Percentiles rank a stretch among this genome's conserved stretches.
Evolutionary conservation across 2,797 vertebrate genomes (phyloP).

Genomic region (Mus caroli): DNA sequence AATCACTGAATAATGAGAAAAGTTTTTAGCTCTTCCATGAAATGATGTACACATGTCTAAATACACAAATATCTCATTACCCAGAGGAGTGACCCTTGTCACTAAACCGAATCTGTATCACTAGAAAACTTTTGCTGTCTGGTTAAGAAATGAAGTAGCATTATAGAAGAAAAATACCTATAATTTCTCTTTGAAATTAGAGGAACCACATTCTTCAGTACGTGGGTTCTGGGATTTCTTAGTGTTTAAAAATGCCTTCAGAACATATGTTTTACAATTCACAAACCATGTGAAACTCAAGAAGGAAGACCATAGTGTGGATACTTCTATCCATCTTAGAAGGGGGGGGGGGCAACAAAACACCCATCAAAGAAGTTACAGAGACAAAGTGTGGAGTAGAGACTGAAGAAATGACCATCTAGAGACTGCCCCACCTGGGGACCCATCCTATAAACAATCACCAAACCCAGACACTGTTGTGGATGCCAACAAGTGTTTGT

Average conservation of each 20-base stretch:
- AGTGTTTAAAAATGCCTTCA: conserved; percentile 4
- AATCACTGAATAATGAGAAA: conserved; percentile 44
- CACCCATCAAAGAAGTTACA: no score
- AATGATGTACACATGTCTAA: conserved; percentile 69
- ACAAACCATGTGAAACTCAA: no score
- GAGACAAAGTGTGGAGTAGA: no score
- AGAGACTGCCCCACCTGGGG: no score
- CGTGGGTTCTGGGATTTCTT: not conserved
- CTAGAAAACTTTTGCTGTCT: not conserved
- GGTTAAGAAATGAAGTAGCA: conserved; percentile 18
- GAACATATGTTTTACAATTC: not conserved
- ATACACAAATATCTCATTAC: conserved; percentile 65
- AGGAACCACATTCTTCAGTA: conserved; percentile 1
- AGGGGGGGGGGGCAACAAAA: no score
- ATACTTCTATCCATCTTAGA: no score
- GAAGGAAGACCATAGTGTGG: no score
- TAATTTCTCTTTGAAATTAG: conserved; percentile 41
- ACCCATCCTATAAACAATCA: no score
- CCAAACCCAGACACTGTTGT: no score
- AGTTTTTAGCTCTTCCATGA: conserved; percentile 12
- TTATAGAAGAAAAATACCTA: not conserved
- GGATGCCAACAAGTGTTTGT: no score
- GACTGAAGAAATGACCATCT: no score
- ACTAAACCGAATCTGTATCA: not conserved
- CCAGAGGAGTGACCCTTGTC: not conserved